Evolutionary conservation across 2,888 invertebrate species (phyloP), one percentile per base, ranked within the genome.

Genomic region (Hirtodrosophila histrioides): DNA sequence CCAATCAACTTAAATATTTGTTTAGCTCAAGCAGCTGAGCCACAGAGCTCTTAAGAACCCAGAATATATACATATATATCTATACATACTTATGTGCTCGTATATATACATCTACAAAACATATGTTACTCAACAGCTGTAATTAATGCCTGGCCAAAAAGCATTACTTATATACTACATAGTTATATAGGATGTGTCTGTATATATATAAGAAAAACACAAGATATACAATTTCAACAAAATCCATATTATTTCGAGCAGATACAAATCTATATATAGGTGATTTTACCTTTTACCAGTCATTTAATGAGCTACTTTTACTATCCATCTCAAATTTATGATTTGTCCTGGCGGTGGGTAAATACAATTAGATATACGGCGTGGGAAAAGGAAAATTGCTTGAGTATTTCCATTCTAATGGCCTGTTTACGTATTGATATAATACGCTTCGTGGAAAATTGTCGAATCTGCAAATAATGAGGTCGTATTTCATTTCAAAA

Each of bases 1-100:
- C 86, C 83, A 79, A 82, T 82, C 82, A 76, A 82, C 86, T 87
- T 87, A 82, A 87, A 82, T 82, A 87, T 76, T 87, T 86, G 86
- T 63, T 83, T 76, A 75, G 77, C 85, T 63, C 64, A 54, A 70
- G 56, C 76, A 72, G 68, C 78, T 73, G 73, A 77, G 70, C 70
- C 57, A 24, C 31, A 40, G 44, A 75, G 82, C 63, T 45, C 62
- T 79, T 85, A 65, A 67, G 69, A n/a, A 50, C 40, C 31, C 40
- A 27, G 24, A 50, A 57, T 40, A 37, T 11, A 44, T 11, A 43
- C 7, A 45, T 37, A 40, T n/a, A 35, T 2, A n/a, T 10, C 27
- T 12, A 17, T 10, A 27, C 17, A 63, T 33, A 61, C 4, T 31
- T 31, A 41, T n/a, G 40, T 24, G 35, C 1, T 17, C 17, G 17